Evolutionary conservation across 2,888 invertebrate species (phyloP).

Genomic region (Elmis aenea): DNA sequence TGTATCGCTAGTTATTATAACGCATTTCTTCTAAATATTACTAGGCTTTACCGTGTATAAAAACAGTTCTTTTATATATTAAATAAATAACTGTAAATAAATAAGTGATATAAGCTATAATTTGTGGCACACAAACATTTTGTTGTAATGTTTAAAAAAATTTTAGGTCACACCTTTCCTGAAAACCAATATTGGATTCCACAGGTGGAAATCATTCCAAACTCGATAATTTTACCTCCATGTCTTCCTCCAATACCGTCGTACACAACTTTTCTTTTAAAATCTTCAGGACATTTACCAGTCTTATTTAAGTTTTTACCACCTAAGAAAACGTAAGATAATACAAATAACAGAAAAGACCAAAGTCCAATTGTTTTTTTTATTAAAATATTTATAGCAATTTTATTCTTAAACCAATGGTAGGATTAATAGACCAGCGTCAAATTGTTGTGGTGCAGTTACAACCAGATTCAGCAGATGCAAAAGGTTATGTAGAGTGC

Average conservation of each 20-base stretch:
- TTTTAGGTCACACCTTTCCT: constrained; percentile 35
- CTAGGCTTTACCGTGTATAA: too few relatives aligned
- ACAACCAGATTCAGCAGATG: constrained; percentile 30
- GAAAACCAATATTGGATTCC: constrained; percentile 33
- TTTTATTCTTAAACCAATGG: constrained; percentile 46
- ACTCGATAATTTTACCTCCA: constrained; percentile 31
- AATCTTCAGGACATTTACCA: constrained; percentile 41
- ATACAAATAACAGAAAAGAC: neutral
- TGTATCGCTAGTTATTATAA: too few relatives aligned
- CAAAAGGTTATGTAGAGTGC: constrained; percentile 42
- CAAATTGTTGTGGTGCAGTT: constrained; percentile 44
- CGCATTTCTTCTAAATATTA: too few relatives aligned
- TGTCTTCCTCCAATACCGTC: constrained; percentile 29
- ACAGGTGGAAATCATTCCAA: constrained; percentile 29
- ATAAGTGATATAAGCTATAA: too few relatives aligned
- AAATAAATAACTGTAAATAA: too few relatives aligned
- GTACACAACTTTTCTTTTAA: constrained; percentile 43
- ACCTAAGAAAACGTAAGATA: constrained; percentile 38
- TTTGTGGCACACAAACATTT: too few relatives aligned
- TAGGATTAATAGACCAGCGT: constrained; percentile 41
- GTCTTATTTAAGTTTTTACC: constrained; percentile 45
- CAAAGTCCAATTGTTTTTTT: neutral
- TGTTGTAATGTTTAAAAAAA: neutral
- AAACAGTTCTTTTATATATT: too few relatives aligned
- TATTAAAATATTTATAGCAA: constrained; percentile 29